Evolutionary conservation across 2,888 invertebrate species (phyloP).

Genomic region (Patella caerulea): DNA sequence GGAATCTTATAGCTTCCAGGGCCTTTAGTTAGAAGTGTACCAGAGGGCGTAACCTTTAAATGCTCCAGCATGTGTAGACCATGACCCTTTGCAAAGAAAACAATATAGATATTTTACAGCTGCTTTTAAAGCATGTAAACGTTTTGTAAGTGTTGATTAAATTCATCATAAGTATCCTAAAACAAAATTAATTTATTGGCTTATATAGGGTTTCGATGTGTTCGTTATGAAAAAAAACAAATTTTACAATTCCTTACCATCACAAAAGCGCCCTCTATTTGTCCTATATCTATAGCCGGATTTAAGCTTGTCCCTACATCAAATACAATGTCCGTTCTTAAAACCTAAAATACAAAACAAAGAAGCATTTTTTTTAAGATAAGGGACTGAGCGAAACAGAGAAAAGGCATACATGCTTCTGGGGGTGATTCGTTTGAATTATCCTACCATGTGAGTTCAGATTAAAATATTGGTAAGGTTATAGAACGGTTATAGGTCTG

Average conservation of each 20-base stretch:
- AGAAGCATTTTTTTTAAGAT: not conserved
- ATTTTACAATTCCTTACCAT: constrained; percentile 38
- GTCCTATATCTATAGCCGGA: constrained; percentile 62
- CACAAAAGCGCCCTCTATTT: constrained; percentile 63
- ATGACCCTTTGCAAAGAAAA: constrained; percentile 77
- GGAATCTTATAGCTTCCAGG: constrained; percentile 96
- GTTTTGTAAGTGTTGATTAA: too few relatives aligned
- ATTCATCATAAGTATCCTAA: too few relatives aligned
- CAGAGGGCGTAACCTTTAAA: constrained; percentile 86
- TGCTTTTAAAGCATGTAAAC: too few relatives aligned
- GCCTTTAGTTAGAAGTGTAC: constrained; percentile 85
- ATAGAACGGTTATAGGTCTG: too few relatives aligned
- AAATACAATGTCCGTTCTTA: constrained; percentile 61
- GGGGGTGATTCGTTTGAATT: not conserved
- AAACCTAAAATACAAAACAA: constrained; percentile 40
- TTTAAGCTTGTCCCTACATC: constrained; percentile 62
- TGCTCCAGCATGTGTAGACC: constrained; percentile 92
- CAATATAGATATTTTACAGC: too few relatives aligned
- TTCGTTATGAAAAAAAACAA: too few relatives aligned
- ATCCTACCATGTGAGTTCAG: not conserved
- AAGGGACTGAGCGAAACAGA: not conserved
- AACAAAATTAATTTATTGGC: too few relatives aligned
- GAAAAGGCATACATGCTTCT: not conserved
- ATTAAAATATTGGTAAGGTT: too few relatives aligned
- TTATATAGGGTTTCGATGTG: too few relatives aligned